Base-by-base conservation (phyloP, 2,113 vertebrate species). In the Cochlearius cochlearius region DNA sequence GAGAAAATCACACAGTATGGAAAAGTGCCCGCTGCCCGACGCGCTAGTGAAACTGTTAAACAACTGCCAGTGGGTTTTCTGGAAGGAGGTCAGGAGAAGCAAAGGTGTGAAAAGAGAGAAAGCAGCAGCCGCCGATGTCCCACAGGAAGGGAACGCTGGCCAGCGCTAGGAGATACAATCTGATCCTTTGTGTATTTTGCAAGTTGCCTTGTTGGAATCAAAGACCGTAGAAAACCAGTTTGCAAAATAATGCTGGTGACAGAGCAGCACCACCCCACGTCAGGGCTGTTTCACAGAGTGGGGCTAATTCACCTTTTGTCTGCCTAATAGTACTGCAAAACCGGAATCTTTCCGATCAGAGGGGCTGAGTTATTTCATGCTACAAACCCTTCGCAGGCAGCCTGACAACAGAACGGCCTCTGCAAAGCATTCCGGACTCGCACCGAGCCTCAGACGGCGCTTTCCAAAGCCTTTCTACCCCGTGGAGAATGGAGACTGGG, bases 231-330 rank as follows among this genome's bases (percentile, higher is more conserved):
- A 92, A 94, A 94, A 94, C 62, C 82, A 90, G 95, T 83, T 95
- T 95, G 94, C 12, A 29, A 64, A 86, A 96, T 96, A 94, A 92
- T 82, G 92, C 81, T 83, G 91, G 91, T 72, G 94, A 59, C 69
- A 78, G 81, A 89, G 90, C 90, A 96, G 90, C 93, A 96, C 93
- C 93, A 84, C 94, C 92, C 91, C 12, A 20, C 43, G 95, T 79
- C 87, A 68, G 96, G 87, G 94, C 84, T 68, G 87, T 72, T 96
- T 75, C 94, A 88, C 93, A 90, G 81, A 95, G 92, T 82, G 90
- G 90, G 94, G 90, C 78, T 95, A 97, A 94, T 94, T 91, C 93
- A 92, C 90, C 96, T 95, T 96, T 96, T 92, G 80, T 96, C 94
- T 87, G 93, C 77, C 71, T 91, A 49, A 91, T 6, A 66, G 86